Evolutionary conservation across 2,113 vertebrate genomes (phyloP).

Genomic region (Hyperopisus bebe): DNA sequence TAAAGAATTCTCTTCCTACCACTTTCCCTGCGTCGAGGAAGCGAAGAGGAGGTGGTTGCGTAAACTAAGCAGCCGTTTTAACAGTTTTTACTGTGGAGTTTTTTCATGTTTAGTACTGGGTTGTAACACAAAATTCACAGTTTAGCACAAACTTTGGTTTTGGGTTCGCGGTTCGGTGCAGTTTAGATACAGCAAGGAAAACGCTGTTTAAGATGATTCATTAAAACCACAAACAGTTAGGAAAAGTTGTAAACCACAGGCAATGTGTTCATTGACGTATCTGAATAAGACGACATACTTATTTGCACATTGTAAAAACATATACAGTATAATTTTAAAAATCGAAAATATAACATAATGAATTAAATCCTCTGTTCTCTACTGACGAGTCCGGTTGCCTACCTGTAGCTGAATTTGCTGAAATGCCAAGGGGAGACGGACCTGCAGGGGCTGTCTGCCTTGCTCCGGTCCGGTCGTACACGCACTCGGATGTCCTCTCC

Average conservation of each 20-base stretch:
- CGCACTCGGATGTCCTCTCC: too few species aligned
- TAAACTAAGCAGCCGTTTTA: background rate
- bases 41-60: background rate
- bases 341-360: too few species aligned
- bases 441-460: too few species aligned
- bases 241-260: background rate
- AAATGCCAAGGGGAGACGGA: too few species aligned
- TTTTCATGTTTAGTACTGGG: background rate
- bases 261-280: background rate
- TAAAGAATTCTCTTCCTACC: background rate
- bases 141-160: background rate
- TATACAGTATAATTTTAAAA: too few species aligned
- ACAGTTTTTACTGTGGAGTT: background rate
- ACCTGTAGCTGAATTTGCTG: too few species aligned
- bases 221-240: background rate
- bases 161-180: background rate
- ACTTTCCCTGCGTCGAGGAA: background rate
- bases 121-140: background rate
- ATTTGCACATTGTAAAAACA: too few species aligned
- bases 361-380: too few species aligned
- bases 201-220: background rate
- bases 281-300: background rate
- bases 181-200: background rate
- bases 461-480: too few species aligned
- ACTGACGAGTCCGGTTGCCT: too few species aligned